Evolutionary conservation across 2,797 vertebrate species (phyloP).

Genomic region (Pitangus sulphuratus): DNA sequence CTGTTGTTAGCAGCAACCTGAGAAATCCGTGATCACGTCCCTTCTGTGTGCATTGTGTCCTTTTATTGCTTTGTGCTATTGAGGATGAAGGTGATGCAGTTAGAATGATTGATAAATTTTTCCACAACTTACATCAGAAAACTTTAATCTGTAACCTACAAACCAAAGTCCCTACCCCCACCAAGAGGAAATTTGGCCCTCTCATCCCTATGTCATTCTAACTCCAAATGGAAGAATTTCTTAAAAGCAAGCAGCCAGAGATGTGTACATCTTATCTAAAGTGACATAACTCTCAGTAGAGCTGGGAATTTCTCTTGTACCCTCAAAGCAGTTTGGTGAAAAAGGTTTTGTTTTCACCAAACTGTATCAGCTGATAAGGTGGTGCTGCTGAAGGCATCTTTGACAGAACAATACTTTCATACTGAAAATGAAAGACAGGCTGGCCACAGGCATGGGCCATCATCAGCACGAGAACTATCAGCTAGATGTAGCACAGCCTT

Average conservation of each 20-base stretch:
- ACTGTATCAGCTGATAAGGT: background rate
- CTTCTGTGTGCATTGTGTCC: background rate
- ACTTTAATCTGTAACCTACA: background rate
- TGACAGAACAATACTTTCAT: background rate
- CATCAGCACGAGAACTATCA: background rate
- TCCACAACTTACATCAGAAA: background rate
- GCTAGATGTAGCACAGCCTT: background rate
- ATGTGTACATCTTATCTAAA: background rate
- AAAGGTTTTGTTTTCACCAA: constrained; percentile 5
- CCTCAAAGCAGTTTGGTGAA: background rate
- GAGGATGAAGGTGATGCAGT: background rate
- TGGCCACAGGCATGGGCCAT: background rate
- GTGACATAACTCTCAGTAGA: background rate
- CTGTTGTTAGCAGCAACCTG: background rate
- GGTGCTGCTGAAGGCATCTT: background rate
- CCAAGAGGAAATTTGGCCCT: background rate
- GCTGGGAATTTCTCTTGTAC: background rate
- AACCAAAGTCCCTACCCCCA: background rate
- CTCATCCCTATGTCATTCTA: background rate
- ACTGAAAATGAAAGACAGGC: background rate
- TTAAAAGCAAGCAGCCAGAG: background rate
- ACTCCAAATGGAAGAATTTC: background rate
- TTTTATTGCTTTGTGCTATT: background rate
- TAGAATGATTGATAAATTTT: background rate
- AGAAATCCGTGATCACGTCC: background rate